phyloP scores from a whole-genome alignment of 2,797 vertebrate genomes.

The Sciurus vulgaris region DNA sequence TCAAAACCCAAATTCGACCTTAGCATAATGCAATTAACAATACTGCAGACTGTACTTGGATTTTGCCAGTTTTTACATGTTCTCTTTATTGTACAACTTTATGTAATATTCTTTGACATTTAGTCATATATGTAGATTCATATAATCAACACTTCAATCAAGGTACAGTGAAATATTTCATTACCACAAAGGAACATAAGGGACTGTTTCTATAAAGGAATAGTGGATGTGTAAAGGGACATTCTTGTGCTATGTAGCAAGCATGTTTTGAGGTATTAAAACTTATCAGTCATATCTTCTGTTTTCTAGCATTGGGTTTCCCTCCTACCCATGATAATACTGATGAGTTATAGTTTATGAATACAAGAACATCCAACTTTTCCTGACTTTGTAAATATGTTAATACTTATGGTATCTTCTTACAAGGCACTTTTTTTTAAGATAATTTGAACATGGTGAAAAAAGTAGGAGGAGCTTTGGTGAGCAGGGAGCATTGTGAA shows the following conservation, averaged over 20 bases:
- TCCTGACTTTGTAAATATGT: background rate
- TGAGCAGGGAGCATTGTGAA: background rate
- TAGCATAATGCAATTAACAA: background rate
- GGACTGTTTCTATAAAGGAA: constrained; percentile 50
- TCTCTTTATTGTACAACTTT: background rate
- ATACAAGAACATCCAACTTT: background rate
- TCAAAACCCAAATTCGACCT: background rate
- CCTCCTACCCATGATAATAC: background rate
- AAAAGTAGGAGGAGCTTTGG: background rate
- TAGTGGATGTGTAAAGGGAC: background rate
- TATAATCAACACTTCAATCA: background rate
- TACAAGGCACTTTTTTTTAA: background rate
- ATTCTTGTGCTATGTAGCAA: background rate
- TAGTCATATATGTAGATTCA: background rate
- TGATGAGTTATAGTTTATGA: constrained; percentile 21
- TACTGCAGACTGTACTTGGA: background rate
- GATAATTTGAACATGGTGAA: background rate
- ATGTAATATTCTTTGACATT: background rate
- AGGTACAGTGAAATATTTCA: background rate
- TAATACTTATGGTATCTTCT: constrained; percentile 31
- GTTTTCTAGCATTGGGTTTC: background rate
- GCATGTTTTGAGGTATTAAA: constrained; percentile 32
- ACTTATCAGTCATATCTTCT: background rate
- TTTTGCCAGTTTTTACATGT: background rate
- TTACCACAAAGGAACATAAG: constrained; percentile 11